Evolutionary conservation across 2,888 invertebrate genomes (phyloP), one percentile per base, ranked within the genome.

Genomic region (Heteromurus nitidus): DNA sequence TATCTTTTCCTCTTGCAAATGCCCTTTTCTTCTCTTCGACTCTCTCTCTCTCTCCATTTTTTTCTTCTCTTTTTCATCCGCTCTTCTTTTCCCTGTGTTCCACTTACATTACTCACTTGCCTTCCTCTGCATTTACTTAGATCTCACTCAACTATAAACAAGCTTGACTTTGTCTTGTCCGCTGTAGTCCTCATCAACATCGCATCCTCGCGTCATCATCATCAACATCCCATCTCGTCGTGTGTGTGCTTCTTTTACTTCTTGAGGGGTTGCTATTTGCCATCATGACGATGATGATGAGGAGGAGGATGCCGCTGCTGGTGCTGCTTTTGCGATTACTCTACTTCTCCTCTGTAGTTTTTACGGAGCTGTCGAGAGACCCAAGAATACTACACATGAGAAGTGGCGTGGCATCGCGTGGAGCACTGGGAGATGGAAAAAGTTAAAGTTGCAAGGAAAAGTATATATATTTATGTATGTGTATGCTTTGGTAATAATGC

Each of bases 151-250:
- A 75, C 75, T 67, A 75, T 69, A 77, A 77, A 77, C 69, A 77
- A 77, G 77, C 68, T 62, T 77, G 77, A 79, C 79, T 79, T 70
- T 79, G 69, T 79, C 70, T 70, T 79, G 79, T 79, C 76, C 50
- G 75, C 68, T 69, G 62, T 77, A 47, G 68, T 69, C 44, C 68
- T 77, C 76, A 77, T 77, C 76, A 77, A 60, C 74, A 53, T 75
- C 74, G 30, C 75, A 26, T 53, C 75, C 20, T 67, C 42, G n/a
- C n/a, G 18, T 67, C 58, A 28, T 72, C 60, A 30, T 69, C 62
- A 55, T 58, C 64, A 53, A 31, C 75, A 58, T 75, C 74, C 60
- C 69, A 20, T 69, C 55, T n/a, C n/a, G n/a, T n/a, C n/a, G n/a
- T n/a, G n/a, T n/a, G n/a, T n/a, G n/a, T 58, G 36, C 50, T 69